phyloP scores from a whole-genome alignment of 92 coral and sea anemone species.

The Bergia puertoricense region DNA sequence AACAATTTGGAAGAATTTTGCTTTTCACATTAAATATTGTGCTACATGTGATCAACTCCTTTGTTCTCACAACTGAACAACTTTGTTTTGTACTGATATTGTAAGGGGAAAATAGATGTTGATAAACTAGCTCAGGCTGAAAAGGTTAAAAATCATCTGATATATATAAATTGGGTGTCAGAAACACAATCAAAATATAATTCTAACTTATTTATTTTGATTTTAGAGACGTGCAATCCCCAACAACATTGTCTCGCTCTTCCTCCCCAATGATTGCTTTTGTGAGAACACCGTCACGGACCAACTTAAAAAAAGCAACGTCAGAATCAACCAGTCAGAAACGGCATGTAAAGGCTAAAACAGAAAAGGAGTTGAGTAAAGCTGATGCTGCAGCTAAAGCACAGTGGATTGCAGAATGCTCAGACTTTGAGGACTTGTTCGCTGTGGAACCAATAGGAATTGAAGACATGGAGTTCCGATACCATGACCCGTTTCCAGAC shows the following conservation, averaged over 20 bases:
- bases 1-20: no score
- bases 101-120: no score
- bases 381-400: conserved; percentile 69
- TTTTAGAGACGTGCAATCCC: conserved; percentile 49
- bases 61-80: no score
- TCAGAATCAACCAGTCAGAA: conserved; percentile 49
- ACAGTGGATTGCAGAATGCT: conserved; percentile 69
- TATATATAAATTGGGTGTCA: no score
- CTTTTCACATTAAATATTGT: no score
- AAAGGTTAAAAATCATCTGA: no score
- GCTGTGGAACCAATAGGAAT: conserved; percentile 53
- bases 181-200: no score
- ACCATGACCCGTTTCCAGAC: conserved; percentile 87
- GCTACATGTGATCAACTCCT: no score
- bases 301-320: conserved; percentile 46
- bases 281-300: conserved; percentile 44
- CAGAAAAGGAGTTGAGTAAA: conserved; percentile 51
- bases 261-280: conserved; percentile 52
- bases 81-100: no score
- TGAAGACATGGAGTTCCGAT: conserved; percentile 56
- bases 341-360: conserved; percentile 43
- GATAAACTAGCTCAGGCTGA: no score
- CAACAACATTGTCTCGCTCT: conserved; percentile 49
- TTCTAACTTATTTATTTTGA: neutral
- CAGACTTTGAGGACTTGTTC: conserved; percentile 69